phyloP scores from a whole-genome alignment of 2,113 vertebrate species.

The Apteryx owenii region DNA sequence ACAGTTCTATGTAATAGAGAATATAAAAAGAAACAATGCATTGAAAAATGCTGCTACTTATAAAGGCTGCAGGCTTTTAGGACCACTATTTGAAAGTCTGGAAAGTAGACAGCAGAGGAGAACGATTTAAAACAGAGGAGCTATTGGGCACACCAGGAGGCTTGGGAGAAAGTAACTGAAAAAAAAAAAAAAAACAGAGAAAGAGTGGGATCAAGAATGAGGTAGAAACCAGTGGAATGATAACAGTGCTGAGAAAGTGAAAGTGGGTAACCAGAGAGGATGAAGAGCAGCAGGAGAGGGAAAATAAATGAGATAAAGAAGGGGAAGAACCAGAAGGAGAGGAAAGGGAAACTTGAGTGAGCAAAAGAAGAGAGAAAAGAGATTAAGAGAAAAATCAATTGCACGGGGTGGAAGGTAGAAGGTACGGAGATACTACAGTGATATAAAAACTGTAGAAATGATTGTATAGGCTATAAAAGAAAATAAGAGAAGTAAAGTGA shows the following conservation, averaged over 20 bases:
- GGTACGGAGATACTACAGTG: not conserved
- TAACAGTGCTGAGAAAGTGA: not conserved
- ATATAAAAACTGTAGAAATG: not conserved
- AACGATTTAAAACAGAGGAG: slow-evolving; percentile 3
- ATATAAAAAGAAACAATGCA: not conserved
- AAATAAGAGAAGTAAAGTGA: not conserved
- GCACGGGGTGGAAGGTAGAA: not conserved
- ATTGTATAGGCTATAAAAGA: not conserved
- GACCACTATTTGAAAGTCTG: not conserved
- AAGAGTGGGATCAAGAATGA: not conserved
- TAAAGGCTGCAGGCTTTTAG: not conserved
- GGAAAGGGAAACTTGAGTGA: not conserved
- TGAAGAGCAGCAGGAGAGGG: not conserved
- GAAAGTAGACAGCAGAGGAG: not conserved
- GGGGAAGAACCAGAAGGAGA: not conserved
- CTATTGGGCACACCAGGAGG: not conserved
- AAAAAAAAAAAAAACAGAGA: not conserved
- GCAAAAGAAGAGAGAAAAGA: not conserved
- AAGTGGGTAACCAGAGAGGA: not conserved
- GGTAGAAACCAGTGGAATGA: not conserved
- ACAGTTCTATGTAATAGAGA: not conserved
- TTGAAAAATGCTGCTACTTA: not conserved
- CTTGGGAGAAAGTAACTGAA: not conserved
- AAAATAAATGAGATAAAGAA: slow-evolving; percentile 9
- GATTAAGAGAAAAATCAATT: slow-evolving; percentile 6